Evolutionary conservation across 2,797 vertebrate genomes (phyloP).

Genomic region (Betta splendens): DNA sequence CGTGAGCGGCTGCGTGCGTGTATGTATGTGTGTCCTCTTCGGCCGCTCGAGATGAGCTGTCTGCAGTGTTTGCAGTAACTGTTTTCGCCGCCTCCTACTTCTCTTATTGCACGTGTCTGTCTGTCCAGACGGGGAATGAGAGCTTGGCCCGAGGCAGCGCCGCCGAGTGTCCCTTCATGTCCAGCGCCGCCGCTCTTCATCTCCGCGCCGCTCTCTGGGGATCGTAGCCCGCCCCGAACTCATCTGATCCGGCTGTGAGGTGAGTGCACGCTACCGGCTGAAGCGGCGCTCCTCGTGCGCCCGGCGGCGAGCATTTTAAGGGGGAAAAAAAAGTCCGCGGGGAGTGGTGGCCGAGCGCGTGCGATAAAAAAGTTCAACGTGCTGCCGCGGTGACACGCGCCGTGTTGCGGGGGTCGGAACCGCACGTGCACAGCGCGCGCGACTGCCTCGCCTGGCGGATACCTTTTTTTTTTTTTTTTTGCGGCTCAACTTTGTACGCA

Average conservation of each 20-base stretch:
- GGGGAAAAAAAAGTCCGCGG: constrained; percentile 16
- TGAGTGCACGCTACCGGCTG: constrained; percentile 51
- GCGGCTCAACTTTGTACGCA: constrained; percentile 42
- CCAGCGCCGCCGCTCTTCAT: no score
- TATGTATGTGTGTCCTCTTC: constrained; percentile 44
- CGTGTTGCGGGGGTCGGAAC: constrained; percentile 39
- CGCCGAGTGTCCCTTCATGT: constrained; percentile 38
- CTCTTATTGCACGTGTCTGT: constrained; percentile 5
- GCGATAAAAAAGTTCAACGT: constrained; percentile 54
- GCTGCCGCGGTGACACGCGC: constrained; percentile 39
- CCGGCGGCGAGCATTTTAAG: neutral
- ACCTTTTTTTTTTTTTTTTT: constrained; percentile 1
- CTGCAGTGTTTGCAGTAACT: constrained; percentile 62
- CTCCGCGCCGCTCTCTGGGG: constrained; percentile 28
- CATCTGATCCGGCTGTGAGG: constrained; percentile 46
- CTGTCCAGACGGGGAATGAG: constrained; percentile 67
- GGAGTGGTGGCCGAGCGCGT: constrained; percentile 19
- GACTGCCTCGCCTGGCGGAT: constrained; percentile 17
- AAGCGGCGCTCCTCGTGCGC: constrained; percentile 8
- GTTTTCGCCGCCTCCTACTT: constrained; percentile 54
- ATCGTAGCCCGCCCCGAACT: constrained; percentile 17
- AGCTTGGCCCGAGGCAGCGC: constrained; percentile 59
- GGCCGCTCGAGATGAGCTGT: constrained; percentile 71
- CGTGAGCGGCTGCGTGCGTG: constrained; percentile 6
- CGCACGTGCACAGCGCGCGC: constrained; percentile 47